Conservation (phyloP, 1,140 invertebrate species). For the Bilobella aurantiaca region DNA sequence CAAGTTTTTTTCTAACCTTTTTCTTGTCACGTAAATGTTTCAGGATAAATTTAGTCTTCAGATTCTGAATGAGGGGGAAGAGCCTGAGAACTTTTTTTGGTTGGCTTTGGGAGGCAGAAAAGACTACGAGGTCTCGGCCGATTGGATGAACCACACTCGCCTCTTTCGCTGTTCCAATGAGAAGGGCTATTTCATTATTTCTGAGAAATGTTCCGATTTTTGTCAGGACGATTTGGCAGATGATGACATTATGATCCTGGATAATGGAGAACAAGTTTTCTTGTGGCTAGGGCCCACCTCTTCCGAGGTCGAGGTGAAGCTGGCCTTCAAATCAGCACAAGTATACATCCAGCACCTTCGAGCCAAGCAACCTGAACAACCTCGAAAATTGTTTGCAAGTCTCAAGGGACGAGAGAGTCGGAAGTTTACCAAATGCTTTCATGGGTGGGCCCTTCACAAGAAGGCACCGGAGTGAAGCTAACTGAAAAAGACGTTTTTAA, state of each 20-base stretch:
- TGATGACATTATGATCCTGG: constrained; percentile 99
- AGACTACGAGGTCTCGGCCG: constrained; percentile 78
- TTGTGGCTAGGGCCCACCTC: constrained; percentile 92
- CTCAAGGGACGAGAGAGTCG: constrained; percentile 92
- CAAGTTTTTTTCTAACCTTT: too few species aligned
- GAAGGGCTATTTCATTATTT: constrained; percentile 97
- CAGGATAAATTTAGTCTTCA: constrained; percentile 69
- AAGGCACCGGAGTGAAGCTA: constrained; percentile 53
- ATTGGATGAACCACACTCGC: constrained; percentile 87
- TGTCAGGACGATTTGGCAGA: constrained; percentile 99
- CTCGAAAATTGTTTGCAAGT: constrained; percentile 87
- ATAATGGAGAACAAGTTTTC: constrained; percentile 96
- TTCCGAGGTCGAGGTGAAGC: constrained; percentile 97
- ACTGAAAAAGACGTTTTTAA: too few species aligned
- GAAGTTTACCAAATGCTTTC: constrained; percentile 95
- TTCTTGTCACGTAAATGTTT: too few species aligned
- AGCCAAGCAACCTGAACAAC: constrained; percentile 83
- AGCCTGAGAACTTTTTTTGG: constrained; percentile 99
- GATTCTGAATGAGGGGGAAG: constrained; percentile 89
- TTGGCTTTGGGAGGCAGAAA: constrained; percentile 85
- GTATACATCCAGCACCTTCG: constrained; percentile 96
- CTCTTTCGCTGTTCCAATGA: constrained; percentile 98
- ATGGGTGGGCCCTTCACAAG: constrained; percentile 83
- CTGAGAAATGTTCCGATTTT: constrained; percentile 99
- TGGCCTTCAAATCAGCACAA: constrained; percentile 96